A percentile compares a stretch with the other conserved stretches of the same genome.
These are phyloP conservation scores for Melanerpes aurifrons DNA, from an alignment of 2,113 vertebrate species.

Conservation along the genomic window DNA sequence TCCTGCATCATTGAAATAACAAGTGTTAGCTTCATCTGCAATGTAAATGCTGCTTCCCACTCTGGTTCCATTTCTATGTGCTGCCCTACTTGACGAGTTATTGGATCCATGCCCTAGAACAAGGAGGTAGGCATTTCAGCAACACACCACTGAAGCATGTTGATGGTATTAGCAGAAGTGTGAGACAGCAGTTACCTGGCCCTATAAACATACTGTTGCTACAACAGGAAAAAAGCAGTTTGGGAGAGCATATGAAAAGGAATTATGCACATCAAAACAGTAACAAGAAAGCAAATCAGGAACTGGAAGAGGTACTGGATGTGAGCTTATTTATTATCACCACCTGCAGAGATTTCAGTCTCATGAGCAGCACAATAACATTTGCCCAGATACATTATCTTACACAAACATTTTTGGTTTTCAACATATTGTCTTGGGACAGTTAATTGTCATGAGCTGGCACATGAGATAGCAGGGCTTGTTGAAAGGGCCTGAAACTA, in stretches of 20 bases:
- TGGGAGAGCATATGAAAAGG: not conserved
- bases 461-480: too few relatives aligned
- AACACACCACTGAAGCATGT: not conserved
- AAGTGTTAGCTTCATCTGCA: slow-evolving; percentile 97
- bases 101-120: slow-evolving; percentile 94
- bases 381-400: not conserved
- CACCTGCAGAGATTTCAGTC: not conserved
- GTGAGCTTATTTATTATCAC: not conserved
- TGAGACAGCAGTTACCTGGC: not conserved
- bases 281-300: not conserved
- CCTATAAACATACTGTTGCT: not conserved
- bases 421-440: too few relatives aligned
- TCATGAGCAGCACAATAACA: accelerated
- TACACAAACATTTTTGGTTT: not conserved
- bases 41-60: slow-evolving; percentile 97
- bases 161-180: not conserved
- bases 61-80: slow-evolving; percentile 99
- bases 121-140: not conserved
- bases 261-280: not conserved
- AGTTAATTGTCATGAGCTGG: too few relatives aligned
- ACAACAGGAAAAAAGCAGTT: not conserved
- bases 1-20: slow-evolving; percentile 99
- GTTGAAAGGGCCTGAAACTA: too few relatives aligned
- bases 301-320: not conserved
- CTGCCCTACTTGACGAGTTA: slow-evolving; percentile 95